Conservation (phyloP, 2,113 vertebrate species). For the Nanorana parkeri region DNA sequence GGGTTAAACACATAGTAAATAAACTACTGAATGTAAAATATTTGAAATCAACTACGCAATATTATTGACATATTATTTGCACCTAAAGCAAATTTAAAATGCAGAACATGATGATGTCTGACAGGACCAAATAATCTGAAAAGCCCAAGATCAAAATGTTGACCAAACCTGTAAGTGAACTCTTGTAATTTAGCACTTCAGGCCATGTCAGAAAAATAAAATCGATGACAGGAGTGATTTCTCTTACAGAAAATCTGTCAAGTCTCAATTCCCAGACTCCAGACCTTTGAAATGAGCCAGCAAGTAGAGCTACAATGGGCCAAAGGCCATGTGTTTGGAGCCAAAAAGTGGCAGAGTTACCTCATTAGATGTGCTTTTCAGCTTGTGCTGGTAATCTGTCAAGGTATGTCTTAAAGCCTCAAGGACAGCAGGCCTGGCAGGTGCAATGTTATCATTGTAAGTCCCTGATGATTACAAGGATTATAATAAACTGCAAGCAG, state of each 20-base stretch:
- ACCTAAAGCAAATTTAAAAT: no score
- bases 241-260: conserved; percentile 74
- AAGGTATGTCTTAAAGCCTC: conserved; percentile 80
- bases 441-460: conserved; percentile 77
- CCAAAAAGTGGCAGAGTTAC: conserved; percentile 78
- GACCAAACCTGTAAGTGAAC: conserved; percentile 10
- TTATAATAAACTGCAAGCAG: not conserved
- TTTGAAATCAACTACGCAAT: no score
- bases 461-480: conserved; percentile 73
- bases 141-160: conserved; percentile 26
- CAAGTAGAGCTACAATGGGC: conserved; percentile 69
- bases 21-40: no score
- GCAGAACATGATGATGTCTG: no score
- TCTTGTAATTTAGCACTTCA: conserved; percentile 60
- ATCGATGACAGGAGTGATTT: conserved; percentile 66
- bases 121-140: conserved; percentile 54
- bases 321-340: conserved; percentile 69
- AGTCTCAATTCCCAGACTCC: conserved; percentile 68
- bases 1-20: no score
- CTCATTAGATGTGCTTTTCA: conserved; percentile 81
- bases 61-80: no score
- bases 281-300: conserved; percentile 74
- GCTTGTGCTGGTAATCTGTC: conserved; percentile 84
- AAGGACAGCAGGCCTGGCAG: conserved; percentile 72
- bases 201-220: conserved; percentile 66